Evolutionary conservation across 2,888 invertebrate species (phyloP).

Genomic region (Pegoplata infirma): DNA sequence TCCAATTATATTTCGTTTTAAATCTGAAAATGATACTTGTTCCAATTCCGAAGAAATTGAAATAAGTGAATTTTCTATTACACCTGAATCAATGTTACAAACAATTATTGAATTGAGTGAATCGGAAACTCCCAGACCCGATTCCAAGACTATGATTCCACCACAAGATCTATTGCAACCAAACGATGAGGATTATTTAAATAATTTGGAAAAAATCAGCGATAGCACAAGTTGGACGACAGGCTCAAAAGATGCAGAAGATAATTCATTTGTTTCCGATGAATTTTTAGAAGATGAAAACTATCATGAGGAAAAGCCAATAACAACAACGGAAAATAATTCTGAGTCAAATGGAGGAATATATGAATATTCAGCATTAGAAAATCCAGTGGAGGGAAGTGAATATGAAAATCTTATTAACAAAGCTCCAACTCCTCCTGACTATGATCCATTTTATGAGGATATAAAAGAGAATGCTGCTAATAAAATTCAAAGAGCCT

Average conservation of each 20-base stretch:
- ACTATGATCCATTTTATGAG: background rate
- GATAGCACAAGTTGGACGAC: slow-evolving; percentile 49
- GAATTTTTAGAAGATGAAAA: slow-evolving; percentile 32
- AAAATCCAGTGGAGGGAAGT: background rate
- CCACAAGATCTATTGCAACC: background rate
- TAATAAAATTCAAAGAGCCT: slow-evolving; percentile 10
- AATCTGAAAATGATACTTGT: background rate
- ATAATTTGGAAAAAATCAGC: slow-evolving; percentile 39
- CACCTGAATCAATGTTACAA: slow-evolving; percentile 28
- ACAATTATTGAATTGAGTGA: slow-evolving; percentile 60
- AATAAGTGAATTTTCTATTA: background rate
- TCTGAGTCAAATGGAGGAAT: background rate
- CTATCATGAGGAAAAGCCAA: background rate
- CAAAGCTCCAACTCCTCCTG: slow-evolving; percentile 5
- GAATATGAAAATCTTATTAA: slow-evolving; percentile 1
- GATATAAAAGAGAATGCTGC: slow-evolving; percentile 3
- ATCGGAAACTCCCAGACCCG: slow-evolving; percentile 28
- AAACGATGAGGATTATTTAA: slow-evolving; percentile 9
- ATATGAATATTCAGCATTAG: slow-evolving; percentile 9
- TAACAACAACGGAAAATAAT: background rate
- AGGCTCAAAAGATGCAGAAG: slow-evolving; percentile 45
- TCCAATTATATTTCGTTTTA: background rate
- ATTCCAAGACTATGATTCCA: background rate
- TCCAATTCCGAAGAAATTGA: background rate
- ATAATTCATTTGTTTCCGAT: slow-evolving; percentile 48